These are phyloP conservation scores for Reticulitermes speratus DNA, from an alignment of 1,140 invertebrate genomes.

Conservation along the genomic window DNA sequence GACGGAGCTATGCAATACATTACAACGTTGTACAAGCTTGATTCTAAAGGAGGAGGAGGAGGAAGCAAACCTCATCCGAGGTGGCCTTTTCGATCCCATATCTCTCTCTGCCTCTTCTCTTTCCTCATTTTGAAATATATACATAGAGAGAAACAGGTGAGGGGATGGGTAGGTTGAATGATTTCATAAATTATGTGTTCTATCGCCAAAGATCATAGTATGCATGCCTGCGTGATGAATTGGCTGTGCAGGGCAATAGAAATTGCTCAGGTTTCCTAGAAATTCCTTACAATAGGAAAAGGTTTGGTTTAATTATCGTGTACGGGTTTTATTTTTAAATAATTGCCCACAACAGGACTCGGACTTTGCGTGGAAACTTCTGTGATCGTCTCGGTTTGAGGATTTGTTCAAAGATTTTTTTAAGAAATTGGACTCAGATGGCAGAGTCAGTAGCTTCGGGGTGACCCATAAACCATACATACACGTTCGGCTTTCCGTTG, in stretches of 20 bases:
- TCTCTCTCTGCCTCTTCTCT: not conserved
- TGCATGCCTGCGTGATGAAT: not conserved
- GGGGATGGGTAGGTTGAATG: not conserved
- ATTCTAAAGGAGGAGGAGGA: not conserved
- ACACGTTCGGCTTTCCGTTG: too few species aligned
- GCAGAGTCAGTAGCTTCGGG: too few species aligned
- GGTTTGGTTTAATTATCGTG: not conserved
- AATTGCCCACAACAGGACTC: too few species aligned
- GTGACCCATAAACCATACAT: too few species aligned
- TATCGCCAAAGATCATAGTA: not conserved
- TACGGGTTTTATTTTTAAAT: not conserved
- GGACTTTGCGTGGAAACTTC: too few species aligned
- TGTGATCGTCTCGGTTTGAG: too few species aligned
- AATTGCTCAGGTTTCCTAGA: not conserved
- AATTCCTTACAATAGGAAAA: not conserved
- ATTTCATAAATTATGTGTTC: not conserved
- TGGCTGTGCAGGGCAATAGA: not conserved
- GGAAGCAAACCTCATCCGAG: slow-evolving; percentile 7
- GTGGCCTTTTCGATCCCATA: not conserved
- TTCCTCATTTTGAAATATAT: not conserved
- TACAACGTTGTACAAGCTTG: not conserved
- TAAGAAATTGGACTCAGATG: too few species aligned
- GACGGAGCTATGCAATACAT: not conserved
- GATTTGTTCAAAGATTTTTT: too few species aligned
- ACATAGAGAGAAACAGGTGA: not conserved